Conservation (phyloP, 2,888 invertebrate species). For the Seira musarum region DNA sequence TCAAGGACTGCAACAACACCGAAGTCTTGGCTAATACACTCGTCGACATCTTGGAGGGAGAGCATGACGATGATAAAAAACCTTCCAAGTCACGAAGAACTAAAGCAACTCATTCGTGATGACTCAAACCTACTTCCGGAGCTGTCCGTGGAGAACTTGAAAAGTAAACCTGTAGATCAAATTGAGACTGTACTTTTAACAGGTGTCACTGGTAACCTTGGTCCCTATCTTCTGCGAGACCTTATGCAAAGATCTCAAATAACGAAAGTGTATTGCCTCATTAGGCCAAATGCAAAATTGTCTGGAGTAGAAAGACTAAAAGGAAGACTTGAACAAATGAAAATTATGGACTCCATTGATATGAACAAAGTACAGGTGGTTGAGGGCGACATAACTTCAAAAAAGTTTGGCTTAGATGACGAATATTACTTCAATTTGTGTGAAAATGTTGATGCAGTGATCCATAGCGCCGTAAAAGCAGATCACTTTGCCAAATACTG, state of each 20-base stretch:
- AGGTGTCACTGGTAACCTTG: slow-evolving; percentile 49
- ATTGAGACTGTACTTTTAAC: slow-evolving; percentile 40
- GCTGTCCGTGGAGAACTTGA: background rate
- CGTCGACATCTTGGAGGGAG: slow-evolving; percentile 33
- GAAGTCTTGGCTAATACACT: slow-evolving; percentile 22
- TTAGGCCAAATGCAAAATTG: slow-evolving; percentile 19
- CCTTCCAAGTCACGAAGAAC: slow-evolving; percentile 30
- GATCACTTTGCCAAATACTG: slow-evolving; percentile 40
- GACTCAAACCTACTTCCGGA: slow-evolving; percentile 42
- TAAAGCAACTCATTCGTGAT: slow-evolving; percentile 27
- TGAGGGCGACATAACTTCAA: slow-evolving; percentile 13
- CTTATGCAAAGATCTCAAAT: slow-evolving; percentile 12
- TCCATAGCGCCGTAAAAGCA: slow-evolving; percentile 29
- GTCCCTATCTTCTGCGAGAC: slow-evolving; percentile 48
- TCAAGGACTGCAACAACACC: slow-evolving; percentile 53
- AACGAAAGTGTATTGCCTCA: slow-evolving; percentile 38
- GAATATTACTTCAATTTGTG: slow-evolving; percentile 7
- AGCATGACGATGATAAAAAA: background rate
- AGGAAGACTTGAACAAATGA: slow-evolving; percentile 2
- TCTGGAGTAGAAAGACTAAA: slow-evolving; percentile 20
- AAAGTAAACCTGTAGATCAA: background rate
- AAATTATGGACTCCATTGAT: background rate
- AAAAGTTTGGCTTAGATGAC: background rate
- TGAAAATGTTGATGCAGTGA: slow-evolving; percentile 23
- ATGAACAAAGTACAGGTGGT: slow-evolving; percentile 23